Conservation (phyloP, 2,113 vertebrate genomes). For the Scomber japonicus region DNA sequence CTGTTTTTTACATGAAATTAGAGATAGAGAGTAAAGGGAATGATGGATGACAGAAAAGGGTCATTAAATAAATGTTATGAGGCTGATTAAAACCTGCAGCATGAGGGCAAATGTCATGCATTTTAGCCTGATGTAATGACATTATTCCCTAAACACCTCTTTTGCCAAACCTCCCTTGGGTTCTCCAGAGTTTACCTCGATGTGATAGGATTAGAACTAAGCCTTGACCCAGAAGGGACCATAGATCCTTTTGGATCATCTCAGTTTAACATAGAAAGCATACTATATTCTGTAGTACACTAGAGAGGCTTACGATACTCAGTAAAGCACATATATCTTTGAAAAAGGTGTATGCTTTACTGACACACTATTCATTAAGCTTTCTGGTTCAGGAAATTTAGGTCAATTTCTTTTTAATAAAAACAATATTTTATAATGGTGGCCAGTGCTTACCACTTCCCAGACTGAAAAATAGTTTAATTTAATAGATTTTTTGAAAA, state of each 20-base stretch:
- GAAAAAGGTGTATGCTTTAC: neutral
- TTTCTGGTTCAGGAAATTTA: neutral
- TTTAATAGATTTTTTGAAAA: no score
- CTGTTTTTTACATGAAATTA: neutral
- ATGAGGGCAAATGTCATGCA: neutral
- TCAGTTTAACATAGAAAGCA: slow-evolving; percentile 62
- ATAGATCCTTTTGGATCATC: slow-evolving; percentile 66
- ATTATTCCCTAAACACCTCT: no score
- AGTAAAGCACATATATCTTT: neutral
- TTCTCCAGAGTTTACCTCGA: slow-evolving; percentile 48
- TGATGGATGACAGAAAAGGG: neutral
- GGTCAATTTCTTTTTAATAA: neutral
- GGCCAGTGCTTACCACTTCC: no score
- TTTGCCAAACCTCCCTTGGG: neutral
- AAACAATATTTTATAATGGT: no score
- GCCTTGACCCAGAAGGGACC: slow-evolving; percentile 63
- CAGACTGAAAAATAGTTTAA: no score
- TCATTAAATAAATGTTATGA: neutral
- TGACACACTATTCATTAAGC: neutral
- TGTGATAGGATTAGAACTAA: slow-evolving; percentile 79
- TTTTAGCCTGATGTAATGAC: no score
- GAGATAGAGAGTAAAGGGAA: neutral
- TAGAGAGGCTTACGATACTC: slow-evolving; percentile 41
- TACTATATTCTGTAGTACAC: slow-evolving; percentile 15
- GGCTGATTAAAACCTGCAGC: neutral